Percentiles rank a stretch among this genome's conserved stretches.
Conservation (phyloP, 1,140 invertebrate species). For the Zeugodacus cucurbitae region DNA sequence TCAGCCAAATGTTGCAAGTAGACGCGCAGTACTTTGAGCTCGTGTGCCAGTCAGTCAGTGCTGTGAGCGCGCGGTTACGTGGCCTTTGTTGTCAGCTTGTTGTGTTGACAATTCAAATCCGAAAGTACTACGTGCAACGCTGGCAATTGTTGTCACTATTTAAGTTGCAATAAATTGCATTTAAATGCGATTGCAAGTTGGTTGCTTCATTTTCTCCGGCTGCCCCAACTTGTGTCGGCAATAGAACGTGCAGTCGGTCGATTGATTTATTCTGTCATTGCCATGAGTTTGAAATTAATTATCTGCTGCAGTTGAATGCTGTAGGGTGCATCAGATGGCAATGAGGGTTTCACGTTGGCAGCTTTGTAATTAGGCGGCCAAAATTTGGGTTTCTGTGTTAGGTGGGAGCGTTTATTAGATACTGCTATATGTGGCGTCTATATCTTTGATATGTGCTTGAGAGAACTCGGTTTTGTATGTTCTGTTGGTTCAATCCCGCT, state of each 20-base stretch:
- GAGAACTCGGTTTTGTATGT: too few relatives aligned
- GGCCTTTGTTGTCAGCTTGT: constrained; percentile 37
- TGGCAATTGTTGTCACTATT: constrained; percentile 32
- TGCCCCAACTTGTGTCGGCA: not conserved
- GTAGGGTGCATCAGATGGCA: not conserved
- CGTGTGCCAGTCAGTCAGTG: too few relatives aligned
- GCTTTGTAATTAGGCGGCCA: too few relatives aligned
- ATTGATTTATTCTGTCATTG: constrained; percentile 24
- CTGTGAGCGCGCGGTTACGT: not conserved
- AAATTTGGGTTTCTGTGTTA: too few relatives aligned
- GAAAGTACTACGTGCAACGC: constrained; percentile 30
- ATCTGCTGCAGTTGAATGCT: not conserved
- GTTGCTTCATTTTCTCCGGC: not conserved
- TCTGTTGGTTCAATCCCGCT: too few relatives aligned
- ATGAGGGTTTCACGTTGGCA: not conserved
- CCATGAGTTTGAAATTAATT: constrained; percentile 23
- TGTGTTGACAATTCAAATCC: constrained; percentile 34
- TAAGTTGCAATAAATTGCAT: constrained; percentile 34
- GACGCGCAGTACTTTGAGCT: too few relatives aligned
- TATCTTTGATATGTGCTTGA: too few relatives aligned
- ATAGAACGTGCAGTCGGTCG: constrained; percentile 18
- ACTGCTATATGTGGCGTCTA: too few relatives aligned
- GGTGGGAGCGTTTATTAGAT: too few relatives aligned
- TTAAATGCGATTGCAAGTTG: constrained; percentile 9
- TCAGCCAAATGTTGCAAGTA: not conserved